These are phyloP conservation scores for Artemia franciscana DNA, from an alignment of 1,140 invertebrate genomes.

Conservation along the genomic window DNA sequence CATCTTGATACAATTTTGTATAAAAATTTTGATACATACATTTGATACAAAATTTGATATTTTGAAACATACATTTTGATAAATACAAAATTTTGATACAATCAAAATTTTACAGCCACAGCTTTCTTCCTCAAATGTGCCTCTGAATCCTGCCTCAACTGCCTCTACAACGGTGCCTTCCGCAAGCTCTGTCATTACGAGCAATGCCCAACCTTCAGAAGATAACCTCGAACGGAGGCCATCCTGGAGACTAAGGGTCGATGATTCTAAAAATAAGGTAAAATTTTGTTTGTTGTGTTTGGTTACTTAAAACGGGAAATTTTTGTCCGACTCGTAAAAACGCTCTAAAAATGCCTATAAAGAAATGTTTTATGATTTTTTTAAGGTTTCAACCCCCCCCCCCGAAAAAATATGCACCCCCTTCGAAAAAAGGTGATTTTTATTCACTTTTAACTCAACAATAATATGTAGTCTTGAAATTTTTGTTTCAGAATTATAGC, in stretches of 20 bases:
- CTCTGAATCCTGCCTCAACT: slow-evolving; percentile 25
- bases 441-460: no score
- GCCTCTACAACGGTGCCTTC: slow-evolving; percentile 22
- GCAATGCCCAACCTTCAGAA: slow-evolving; percentile 21
- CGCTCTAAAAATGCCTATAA: neutral
- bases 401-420: neutral
- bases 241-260: slow-evolving; percentile 66
- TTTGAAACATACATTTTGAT: no score
- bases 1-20: no score
- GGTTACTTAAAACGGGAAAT: no score
- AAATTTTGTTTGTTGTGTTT: neutral
- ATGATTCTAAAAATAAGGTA: slow-evolving; percentile 51
- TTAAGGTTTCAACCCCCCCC: neutral
- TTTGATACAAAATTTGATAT: no score
- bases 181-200: slow-evolving; percentile 19
- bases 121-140: slow-evolving; percentile 29
- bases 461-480: no score
- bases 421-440: neutral
- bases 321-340: no score
- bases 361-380: neutral
- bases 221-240: slow-evolving; percentile 44
- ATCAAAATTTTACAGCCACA: no score
- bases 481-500: no score
- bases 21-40: no score
- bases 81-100: no score